Evolutionary conservation across 2,113 vertebrate species (phyloP).

Genomic region (Varanus komodoensis): DNA sequence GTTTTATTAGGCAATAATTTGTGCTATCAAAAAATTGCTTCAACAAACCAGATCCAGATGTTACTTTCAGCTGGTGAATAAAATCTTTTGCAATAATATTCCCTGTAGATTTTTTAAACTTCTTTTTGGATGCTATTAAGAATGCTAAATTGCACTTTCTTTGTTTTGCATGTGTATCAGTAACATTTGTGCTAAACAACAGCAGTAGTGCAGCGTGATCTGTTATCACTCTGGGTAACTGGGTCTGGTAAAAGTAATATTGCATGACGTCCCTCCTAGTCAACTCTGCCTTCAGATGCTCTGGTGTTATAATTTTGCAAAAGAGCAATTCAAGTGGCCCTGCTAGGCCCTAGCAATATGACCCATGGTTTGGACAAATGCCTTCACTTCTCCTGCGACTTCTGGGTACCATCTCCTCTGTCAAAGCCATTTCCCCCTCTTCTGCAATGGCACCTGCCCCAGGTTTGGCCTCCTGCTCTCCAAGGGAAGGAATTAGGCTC

Average conservation of each 20-base stretch:
- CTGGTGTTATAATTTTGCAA: not conserved
- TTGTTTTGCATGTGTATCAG: conserved; percentile 9
- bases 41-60: not conserved
- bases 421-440: not conserved
- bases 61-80: fast-evolving
- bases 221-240: not conserved
- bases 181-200: fast-evolving
- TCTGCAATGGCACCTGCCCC: not conserved
- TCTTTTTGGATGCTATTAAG: fast-evolving
- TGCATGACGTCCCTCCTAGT: not conserved
- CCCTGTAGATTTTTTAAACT: not conserved
- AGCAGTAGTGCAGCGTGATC: not conserved
- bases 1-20: conserved; percentile 29
- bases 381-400: not conserved
- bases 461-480: not conserved
- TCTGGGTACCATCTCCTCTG: not conserved
- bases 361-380: not conserved
- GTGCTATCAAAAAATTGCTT: not conserved
- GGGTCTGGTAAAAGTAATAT: not conserved
- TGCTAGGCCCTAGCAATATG: not conserved
- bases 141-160: not conserved
- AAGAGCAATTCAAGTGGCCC: not conserved
- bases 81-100: not conserved
- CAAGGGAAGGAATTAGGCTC: no score
- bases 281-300: not conserved